A percentile compares a stretch with the other conserved stretches of the same genome.
Evolutionary conservation across 23 tunicate species (phyloP).

Genomic region (Halocynthia aurantium): DNA sequence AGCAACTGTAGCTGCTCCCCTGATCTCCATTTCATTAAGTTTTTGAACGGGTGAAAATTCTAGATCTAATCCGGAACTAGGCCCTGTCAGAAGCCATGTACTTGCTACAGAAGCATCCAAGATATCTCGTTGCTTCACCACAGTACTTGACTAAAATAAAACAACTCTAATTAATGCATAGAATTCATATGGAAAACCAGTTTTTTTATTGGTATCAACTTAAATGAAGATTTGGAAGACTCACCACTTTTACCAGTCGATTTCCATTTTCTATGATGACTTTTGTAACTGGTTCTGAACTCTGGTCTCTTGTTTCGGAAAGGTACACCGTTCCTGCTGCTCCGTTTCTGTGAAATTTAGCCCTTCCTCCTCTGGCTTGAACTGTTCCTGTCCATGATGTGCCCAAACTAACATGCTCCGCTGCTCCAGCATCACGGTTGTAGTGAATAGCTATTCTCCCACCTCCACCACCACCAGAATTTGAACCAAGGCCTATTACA

Average conservation of each 20-base stretch:
- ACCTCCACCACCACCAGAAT: conserved; percentile 24
- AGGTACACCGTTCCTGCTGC: conserved; percentile 19
- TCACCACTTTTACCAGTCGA: too few relatives aligned
- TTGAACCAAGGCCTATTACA: background rate
- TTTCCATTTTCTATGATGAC: too few relatives aligned
- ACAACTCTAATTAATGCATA: background rate
- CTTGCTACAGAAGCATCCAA: conserved; percentile 12
- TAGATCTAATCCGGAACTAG: background rate
- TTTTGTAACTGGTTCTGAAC: too few relatives aligned
- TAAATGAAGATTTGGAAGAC: too few relatives aligned
- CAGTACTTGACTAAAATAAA: background rate
- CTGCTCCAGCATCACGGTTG: background rate
- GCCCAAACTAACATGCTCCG: background rate
- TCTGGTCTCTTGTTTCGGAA: conserved; percentile 3
- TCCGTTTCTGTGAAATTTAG: conserved; percentile 3
- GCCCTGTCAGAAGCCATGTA: conserved; percentile 21
- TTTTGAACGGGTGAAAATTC: background rate
- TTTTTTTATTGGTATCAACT: too few relatives aligned
- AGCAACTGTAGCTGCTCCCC: conserved; percentile 11
- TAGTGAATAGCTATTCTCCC: conserved; percentile 20
- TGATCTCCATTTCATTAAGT: conserved; percentile 16
- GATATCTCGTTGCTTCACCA: conserved; percentile 10
- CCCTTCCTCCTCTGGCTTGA: conserved; percentile 17
- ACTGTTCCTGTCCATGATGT: conserved; percentile 15
- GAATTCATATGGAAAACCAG: too few relatives aligned